Conservation (phyloP, 2,888 invertebrate species). For the Eretmocerus hayati region DNA sequence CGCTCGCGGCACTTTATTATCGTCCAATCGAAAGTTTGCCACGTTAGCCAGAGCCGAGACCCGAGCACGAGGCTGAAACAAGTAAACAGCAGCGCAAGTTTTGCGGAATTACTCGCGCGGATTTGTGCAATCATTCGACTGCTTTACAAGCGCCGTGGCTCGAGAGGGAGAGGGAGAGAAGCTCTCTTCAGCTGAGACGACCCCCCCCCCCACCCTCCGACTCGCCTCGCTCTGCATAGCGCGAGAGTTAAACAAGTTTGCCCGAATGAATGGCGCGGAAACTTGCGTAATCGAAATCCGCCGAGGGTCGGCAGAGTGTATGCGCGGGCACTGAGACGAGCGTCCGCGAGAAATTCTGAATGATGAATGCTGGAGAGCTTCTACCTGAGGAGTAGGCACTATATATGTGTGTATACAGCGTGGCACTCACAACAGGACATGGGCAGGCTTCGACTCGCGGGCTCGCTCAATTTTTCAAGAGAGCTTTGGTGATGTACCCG, state of each 20-base stretch:
- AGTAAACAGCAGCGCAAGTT: slow-evolving; percentile 17
- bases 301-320: slow-evolving; percentile 2
- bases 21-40: slow-evolving; percentile 19
- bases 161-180: too few relatives aligned
- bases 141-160: slow-evolving; percentile 7
- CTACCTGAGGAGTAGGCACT: too few relatives aligned
- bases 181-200: too few relatives aligned
- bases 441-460: too few relatives aligned
- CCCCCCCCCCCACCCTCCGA: background rate
- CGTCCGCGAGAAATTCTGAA: too few relatives aligned
- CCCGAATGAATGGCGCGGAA: slow-evolving; percentile 16
- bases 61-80: background rate
- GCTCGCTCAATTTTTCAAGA: too few relatives aligned
- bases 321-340: background rate
- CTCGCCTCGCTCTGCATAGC: slow-evolving; percentile 1
- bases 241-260: slow-evolving; percentile 22
- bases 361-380: background rate
- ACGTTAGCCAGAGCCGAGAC: background rate
- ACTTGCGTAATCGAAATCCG: slow-evolving; percentile 23
- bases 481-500: too few relatives aligned
- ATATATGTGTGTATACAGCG: too few relatives aligned
- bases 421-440: too few relatives aligned
- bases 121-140: slow-evolving; percentile 18
- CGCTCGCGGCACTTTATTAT: slow-evolving; percentile 11
- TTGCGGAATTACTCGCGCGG: slow-evolving; percentile 10